Evolutionary conservation across 2,113 vertebrate genomes (phyloP), one percentile per base, ranked within the genome.

Genomic region (Rhabdomys dilectus): DNA sequence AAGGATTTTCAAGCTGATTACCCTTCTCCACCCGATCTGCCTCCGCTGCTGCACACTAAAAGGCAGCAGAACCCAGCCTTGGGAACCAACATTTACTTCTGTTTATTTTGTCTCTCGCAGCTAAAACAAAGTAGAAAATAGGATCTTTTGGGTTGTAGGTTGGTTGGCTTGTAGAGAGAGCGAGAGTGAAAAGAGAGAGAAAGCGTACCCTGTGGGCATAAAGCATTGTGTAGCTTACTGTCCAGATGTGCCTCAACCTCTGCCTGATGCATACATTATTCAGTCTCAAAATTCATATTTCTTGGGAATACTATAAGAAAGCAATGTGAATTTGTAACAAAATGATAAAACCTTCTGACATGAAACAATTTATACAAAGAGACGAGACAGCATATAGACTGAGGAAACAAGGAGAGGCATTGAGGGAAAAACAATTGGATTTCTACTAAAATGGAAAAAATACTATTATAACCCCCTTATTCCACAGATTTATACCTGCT

Each of bases 1-100:
- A 93, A 88, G 96, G 81, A 94, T 95, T 97, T 98, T 97, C 95
- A 96, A 92, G 72, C 91, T 87, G 91, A 97, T 97, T 95, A 96
- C 91, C 89, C 89, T 93, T 94, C 95, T 96, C 91, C 81, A 96
- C 89, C 66, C 58, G 5, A 64, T 85, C 72, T 84, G 81, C 85
- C 89, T 95, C 66, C 36, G 15, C 34, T 78, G 66, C 95, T 81
- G 42, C 82, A 91, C 73, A 93, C 95, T 72, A 91, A 94, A 95
- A 97, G 56, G 51, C 70, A 88, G 70, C 24, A 77, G 34, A 95
- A 73, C 31, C 72, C 66, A 73, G 39, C 31, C 89, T 75, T 62
- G 45, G 51, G 85, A 86, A 84, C 48, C 73, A 81, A 12, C 73
- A 77, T 86, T 85, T 85, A 86, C 77, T 93, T 88, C 64, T 85